A percentile compares a stretch with the other conserved stretches of the same genome.
phyloP scores from a whole-genome alignment of 2,888 invertebrate species.

The Patella pellucida region DNA sequence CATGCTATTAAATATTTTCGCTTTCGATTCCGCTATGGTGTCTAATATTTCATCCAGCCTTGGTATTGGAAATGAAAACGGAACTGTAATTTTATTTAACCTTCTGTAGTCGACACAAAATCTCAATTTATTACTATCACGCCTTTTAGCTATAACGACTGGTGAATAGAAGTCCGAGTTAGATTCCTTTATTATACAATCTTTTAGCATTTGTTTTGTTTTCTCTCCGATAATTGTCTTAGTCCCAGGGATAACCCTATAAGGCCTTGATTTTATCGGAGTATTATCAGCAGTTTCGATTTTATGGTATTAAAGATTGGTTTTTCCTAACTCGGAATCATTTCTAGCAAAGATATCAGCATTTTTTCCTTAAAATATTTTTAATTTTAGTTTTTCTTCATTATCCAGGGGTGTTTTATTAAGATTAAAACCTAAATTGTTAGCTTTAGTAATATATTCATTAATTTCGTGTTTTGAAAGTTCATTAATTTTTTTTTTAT shows the following conservation, averaged over 20 bases:
- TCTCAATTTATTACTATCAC: constrained; percentile 27
- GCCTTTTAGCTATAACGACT: constrained; percentile 36
- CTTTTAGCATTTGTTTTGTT: constrained; percentile 31
- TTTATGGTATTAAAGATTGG: constrained; percentile 29
- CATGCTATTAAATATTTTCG: constrained; percentile 27
- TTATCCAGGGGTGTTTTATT: constrained; percentile 13
- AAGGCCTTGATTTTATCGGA: constrained; percentile 29
- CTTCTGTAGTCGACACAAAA: constrained; percentile 38
- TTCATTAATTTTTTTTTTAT: no score
- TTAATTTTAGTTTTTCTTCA: constrained; percentile 6
- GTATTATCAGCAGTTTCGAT: constrained; percentile 36
- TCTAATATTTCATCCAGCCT: constrained; percentile 36
- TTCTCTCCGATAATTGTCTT: constrained; percentile 27
- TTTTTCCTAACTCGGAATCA: constrained; percentile 31
- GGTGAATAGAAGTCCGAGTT: constrained; percentile 34
- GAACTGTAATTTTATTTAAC: no score
- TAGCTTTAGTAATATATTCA: no score
- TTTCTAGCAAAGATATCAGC: constrained; percentile 26
- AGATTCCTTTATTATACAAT: constrained; percentile 18
- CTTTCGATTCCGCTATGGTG: constrained; percentile 28
- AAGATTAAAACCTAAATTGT: constrained; percentile 22
- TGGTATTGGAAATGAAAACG: constrained; percentile 33
- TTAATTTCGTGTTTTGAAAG: not conserved
- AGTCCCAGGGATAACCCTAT: constrained; percentile 29
- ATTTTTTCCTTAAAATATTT: not conserved